phyloP scores from a whole-genome alignment of 2,113 vertebrate genomes.

The Psilopsiagon aymara region DNA sequence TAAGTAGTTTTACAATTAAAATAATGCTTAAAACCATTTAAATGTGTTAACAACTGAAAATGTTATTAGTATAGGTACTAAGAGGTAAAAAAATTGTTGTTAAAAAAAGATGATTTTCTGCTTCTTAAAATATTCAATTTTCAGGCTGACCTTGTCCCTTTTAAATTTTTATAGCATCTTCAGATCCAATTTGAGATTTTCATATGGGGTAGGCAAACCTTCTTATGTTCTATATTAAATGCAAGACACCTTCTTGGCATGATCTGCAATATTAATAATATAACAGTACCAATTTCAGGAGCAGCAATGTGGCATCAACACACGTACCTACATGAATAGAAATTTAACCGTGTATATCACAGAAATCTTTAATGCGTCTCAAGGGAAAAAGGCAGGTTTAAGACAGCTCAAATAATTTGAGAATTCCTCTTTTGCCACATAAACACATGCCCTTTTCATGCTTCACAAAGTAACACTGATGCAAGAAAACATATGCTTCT shows the following conservation, averaged over 20 bases:
- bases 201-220: constrained; percentile 66
- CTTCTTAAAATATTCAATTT: constrained; percentile 14
- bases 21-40: background rate
- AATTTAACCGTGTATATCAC: background rate
- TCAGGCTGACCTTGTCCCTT: constrained; percentile 57
- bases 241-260: constrained; percentile 56
- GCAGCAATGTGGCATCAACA: constrained; percentile 37
- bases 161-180: constrained; percentile 77
- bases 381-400: background rate
- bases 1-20: background rate
- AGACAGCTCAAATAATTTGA: background rate
- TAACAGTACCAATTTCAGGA: constrained; percentile 74
- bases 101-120: constrained; percentile 53
- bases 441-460: constrained; percentile 43
- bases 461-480: constrained; percentile 56
- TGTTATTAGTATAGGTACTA: background rate
- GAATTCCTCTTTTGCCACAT: constrained; percentile 1
- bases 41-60: background rate
- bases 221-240: constrained; percentile 74
- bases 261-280: constrained; percentile 78
- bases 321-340: constrained; percentile 9
- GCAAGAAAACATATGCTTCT: constrained; percentile 53
- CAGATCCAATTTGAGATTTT: constrained; percentile 76
- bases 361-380: background rate
- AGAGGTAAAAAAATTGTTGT: constrained; percentile 15